Percentiles rank a stretch among this genome's conserved stretches.
These are phyloP conservation scores for Gadopsis marmoratus DNA, from an alignment of 2,797 vertebrate species.

Conservation along the genomic window DNA sequence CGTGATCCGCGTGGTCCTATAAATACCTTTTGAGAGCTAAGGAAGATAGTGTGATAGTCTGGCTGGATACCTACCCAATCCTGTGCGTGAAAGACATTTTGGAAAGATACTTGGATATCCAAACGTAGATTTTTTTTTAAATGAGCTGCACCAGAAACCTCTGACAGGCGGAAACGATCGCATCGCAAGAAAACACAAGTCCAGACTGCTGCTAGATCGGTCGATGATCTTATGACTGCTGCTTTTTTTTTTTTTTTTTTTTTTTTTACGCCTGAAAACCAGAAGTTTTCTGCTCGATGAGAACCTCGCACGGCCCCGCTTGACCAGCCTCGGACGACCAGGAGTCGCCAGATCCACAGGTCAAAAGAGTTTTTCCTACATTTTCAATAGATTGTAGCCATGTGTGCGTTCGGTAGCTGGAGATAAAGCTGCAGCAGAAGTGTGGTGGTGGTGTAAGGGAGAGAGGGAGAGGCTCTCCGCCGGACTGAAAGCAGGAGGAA, in stretches of 20 bases:
- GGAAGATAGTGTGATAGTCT: slow-evolving; percentile 80
- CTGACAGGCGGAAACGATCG: slow-evolving; percentile 25
- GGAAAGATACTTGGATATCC: slow-evolving; percentile 58
- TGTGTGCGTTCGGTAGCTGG: slow-evolving; percentile 72
- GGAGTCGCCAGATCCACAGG: slow-evolving; percentile 65
- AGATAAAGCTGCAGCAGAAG: slow-evolving; percentile 62
- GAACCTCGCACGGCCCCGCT: slow-evolving; percentile 42
- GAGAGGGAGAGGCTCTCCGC: slow-evolving; percentile 59
- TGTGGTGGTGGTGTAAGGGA: slow-evolving; percentile 58
- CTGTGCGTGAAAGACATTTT: slow-evolving; percentile 70
- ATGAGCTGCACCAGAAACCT: slow-evolving; percentile 22
- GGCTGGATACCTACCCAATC: slow-evolving; percentile 77
- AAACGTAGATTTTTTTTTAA: slow-evolving; percentile 55
- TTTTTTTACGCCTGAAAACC: slow-evolving; percentile 47
- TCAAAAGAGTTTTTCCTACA: slow-evolving; percentile 63
- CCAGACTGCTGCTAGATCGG: slow-evolving; percentile 22
- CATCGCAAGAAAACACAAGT: slow-evolving; percentile 25
- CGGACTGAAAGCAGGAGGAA: slow-evolving; percentile 69
- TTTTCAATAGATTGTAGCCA: slow-evolving; percentile 64
- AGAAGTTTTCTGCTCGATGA: slow-evolving; percentile 67
- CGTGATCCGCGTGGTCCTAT: slow-evolving; percentile 83
- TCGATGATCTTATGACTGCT: slow-evolving; percentile 41
- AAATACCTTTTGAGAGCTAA: slow-evolving; percentile 84
- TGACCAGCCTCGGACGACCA: slow-evolving; percentile 56
- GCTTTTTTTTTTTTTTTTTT: too few relatives aligned